Percentiles rank a stretch among this genome's conserved stretches.
phyloP scores from a whole-genome alignment of 2,888 invertebrate genomes.

The Apodemia hepburni region DNA sequence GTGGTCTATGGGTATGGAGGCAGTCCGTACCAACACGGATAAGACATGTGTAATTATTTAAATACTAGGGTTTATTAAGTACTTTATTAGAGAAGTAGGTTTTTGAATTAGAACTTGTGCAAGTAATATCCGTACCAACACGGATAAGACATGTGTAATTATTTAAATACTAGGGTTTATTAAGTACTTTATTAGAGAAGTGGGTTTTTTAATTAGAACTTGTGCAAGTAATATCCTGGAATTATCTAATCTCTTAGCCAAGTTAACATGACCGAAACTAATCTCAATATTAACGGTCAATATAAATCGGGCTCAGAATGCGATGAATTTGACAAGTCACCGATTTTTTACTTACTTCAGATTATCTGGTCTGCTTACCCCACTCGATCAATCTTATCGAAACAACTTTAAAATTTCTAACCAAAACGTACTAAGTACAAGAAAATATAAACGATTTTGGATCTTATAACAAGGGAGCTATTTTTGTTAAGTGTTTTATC shows the following conservation, averaged over 20 bases:
- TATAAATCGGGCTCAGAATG: conserved; percentile 59
- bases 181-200: too few relatives aligned
- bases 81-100: too few relatives aligned
- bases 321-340: conserved; percentile 79
- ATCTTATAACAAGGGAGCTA: conserved; percentile 28
- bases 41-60: too few relatives aligned
- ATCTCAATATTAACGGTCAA: conserved; percentile 48
- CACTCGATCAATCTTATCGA: conserved; percentile 80
- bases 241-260: conserved; percentile 5
- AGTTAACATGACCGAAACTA: conserved; percentile 46
- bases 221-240: not conserved
- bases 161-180: too few relatives aligned
- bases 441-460: conserved; percentile 26
- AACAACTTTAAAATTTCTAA: conserved; percentile 43
- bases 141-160: too few relatives aligned
- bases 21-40: too few relatives aligned
- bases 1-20: too few relatives aligned
- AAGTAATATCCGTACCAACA: too few relatives aligned
- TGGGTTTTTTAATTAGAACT: too few relatives aligned
- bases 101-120: too few relatives aligned
- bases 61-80: too few relatives aligned
- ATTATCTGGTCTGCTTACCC: conserved; percentile 76
- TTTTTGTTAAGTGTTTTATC: conserved; percentile 37
- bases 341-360: conserved; percentile 55
- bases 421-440: conserved; percentile 31